Base-by-base conservation (phyloP, 2,797 vertebrate genomes). In the Molossus alvarezi region DNA sequence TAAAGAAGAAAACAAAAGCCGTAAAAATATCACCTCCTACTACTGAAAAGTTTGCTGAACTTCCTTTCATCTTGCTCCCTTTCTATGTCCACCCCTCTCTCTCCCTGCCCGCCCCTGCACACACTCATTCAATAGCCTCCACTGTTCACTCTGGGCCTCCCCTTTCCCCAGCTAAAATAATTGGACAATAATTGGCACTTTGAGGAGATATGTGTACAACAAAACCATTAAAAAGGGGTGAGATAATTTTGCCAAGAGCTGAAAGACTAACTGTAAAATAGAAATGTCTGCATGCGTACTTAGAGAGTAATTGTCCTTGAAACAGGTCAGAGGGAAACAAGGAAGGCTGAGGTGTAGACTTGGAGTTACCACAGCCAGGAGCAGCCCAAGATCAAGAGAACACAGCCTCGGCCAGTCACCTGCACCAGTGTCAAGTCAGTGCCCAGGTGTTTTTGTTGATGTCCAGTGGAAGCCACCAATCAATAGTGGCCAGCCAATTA, bases 261-360 rank as follows among this genome's bases (percentile, higher is more conserved):
- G n/a, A 27, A 58, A 86, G 73, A 67, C 21, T 72, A 71, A 90
- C 51, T 57, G 17, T 71, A 65, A 89, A 90, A 76, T 33, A 69
- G 33, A 89, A 92, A 89, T 25, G 60, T 51, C 58, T 76, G 25
- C 37, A 58, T 25, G 20, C 13, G 15, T 82, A 21, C 48, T 25
- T 65, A 23, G 17, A 77, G 25, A 77, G 6, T 77, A 65, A 90
- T 27, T 83, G 17, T 93, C 87, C n/a, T 27, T 90, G n/a, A 92
- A 93, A 86, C 60, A 81, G 5, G 55, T 48, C 57, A 67, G 33
- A 55, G 37, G 41, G 69, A 73, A 64, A 64, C 45, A 75, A 85
- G 67, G 58, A 60, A 80, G 29, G 21, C 15, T 53, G 48, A 71
- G 14, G 17, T 85, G 18, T 60, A 41, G 29, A 85, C 53, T 41